phyloP scores from a whole-genome alignment of 1,140 invertebrate genomes.

The Plodia interpunctella region DNA sequence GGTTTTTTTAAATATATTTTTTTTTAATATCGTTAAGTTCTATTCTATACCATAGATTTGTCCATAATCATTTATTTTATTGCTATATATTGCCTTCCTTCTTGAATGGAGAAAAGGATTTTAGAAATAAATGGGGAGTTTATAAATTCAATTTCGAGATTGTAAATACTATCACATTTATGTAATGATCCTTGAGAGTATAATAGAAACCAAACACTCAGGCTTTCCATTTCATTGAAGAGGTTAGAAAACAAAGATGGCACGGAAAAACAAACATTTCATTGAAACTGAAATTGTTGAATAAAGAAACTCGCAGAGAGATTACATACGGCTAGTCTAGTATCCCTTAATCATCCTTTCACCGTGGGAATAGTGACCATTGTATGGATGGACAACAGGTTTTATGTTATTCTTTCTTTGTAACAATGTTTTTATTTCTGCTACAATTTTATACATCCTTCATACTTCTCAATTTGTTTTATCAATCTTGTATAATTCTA shows the following conservation, averaged over 20 bases:
- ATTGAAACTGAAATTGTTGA: neutral
- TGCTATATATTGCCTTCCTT: no score
- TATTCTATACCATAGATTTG: no score
- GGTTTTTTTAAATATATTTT: no score
- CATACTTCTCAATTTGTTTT: neutral
- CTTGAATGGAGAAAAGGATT: no score
- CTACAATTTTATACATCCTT: neutral
- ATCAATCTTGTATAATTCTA: neutral
- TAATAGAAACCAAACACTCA: neutral
- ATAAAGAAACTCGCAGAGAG: neutral
- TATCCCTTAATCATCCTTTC: slow-evolving; percentile 10
- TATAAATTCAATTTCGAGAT: neutral
- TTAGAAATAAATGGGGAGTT: no score
- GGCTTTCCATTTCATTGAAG: slow-evolving; percentile 2
- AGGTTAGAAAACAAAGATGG: neutral
- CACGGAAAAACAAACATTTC: neutral
- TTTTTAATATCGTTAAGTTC: no score
- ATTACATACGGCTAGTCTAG: slow-evolving; percentile 7
- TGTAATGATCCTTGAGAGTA: neutral
- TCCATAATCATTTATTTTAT: no score
- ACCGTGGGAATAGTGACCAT: slow-evolving; percentile 11
- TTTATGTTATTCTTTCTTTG: slow-evolving; percentile 13
- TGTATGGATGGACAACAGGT: slow-evolving; percentile 4
- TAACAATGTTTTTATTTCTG: slow-evolving; percentile 8
- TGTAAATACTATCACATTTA: neutral